Conservation (phyloP, 2,797 vertebrate genomes). For the Pipistrellus pipistrellus region DNA sequence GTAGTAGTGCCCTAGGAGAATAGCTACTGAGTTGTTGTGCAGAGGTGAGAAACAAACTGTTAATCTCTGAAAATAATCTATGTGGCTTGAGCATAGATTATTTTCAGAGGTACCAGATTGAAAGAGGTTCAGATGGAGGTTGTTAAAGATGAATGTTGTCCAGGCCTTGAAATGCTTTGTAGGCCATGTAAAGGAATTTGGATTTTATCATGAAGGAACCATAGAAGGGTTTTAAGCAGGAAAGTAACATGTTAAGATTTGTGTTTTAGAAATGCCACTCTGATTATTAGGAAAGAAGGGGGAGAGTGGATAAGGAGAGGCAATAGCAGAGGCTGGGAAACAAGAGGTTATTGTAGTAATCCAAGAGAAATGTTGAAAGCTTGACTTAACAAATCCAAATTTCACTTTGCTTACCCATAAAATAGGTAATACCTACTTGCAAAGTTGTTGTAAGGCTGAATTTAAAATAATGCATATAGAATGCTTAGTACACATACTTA, state of each 20-base stretch:
- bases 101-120: not conserved
- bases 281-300: not conserved
- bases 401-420: slow-evolving; percentile 24
- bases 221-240: not conserved
- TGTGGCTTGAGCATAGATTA: not conserved
- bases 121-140: not conserved
- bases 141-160: not conserved
- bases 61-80: slow-evolving; percentile 20
- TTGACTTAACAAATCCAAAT: slow-evolving; percentile 23
- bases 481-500: not conserved
- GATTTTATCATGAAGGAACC: not conserved
- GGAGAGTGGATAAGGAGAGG: not conserved
- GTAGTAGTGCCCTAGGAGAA: not conserved
- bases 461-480: slow-evolving; percentile 27
- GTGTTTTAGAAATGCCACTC: slow-evolving; percentile 11
- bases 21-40: not conserved
- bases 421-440: slow-evolving; percentile 9
- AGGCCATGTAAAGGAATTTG: not conserved
- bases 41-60: slow-evolving; percentile 1
- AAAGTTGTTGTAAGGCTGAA: not conserved
- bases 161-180: not conserved
- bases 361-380: not conserved
- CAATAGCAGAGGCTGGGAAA: not conserved
- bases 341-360: not conserved
- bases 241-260: slow-evolving; percentile 8